Evolutionary conservation across 2,888 invertebrate species (phyloP).

Genomic region (Lithophane semibrunnea): DNA sequence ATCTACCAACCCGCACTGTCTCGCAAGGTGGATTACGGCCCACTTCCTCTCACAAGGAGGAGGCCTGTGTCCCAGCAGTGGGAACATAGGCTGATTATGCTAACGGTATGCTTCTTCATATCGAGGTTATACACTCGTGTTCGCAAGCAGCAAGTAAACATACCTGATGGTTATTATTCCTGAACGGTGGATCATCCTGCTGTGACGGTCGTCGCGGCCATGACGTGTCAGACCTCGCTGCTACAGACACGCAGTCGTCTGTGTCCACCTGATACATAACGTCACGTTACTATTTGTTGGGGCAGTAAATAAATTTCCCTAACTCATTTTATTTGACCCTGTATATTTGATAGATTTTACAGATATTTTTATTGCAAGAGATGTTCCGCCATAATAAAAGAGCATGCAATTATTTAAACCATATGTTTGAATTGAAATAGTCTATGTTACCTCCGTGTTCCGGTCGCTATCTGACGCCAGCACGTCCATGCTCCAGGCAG

Average conservation of each 20-base stretch:
- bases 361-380: too few relatives aligned
- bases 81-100: too few relatives aligned
- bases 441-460: slow-evolving; percentile 92
- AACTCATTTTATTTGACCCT: too few relatives aligned
- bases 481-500: slow-evolving; percentile 99
- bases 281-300: neutral
- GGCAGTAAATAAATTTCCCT: too few relatives aligned
- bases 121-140: too few relatives aligned
- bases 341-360: too few relatives aligned
- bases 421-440: neutral
- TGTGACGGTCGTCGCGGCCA: slow-evolving; percentile 90
- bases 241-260: slow-evolving; percentile 92
- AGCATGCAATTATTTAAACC: too few relatives aligned
- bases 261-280: slow-evolving; percentile 87
- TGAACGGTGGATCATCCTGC: slow-evolving; percentile 78
- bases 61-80: too few relatives aligned
- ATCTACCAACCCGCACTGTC: too few relatives aligned
- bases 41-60: too few relatives aligned
- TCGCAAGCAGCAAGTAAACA: neutral
- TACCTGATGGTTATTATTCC: slow-evolving; percentile 68
- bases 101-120: neutral
- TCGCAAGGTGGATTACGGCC: too few relatives aligned
- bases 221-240: slow-evolving; percentile 94
- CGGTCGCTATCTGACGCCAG: slow-evolving; percentile 97
- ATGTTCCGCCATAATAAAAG: too few relatives aligned